A percentile compares a stretch with the other conserved stretches of the same genome.
Conservation (phyloP, 1,140 invertebrate species). For the Thalassaphorura encarpata region DNA sequence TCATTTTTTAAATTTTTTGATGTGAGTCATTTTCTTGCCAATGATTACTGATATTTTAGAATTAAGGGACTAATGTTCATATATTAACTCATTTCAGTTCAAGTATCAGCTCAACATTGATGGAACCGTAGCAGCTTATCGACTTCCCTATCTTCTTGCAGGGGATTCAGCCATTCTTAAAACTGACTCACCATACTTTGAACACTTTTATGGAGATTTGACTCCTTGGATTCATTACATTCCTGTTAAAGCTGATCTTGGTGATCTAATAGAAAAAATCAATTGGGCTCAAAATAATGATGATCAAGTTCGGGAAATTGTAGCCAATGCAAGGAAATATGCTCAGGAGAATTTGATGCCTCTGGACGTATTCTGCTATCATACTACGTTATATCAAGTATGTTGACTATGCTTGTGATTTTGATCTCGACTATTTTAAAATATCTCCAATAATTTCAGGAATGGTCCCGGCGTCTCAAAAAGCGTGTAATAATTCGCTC, state of each 20-base stretch:
- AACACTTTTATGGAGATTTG: conserved; percentile 80
- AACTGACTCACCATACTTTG: conserved; percentile 85
- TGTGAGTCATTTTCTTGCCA: conserved; percentile 47
- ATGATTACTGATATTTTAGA: neutral
- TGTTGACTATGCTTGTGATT: conserved; percentile 31
- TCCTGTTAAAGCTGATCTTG: conserved; percentile 66
- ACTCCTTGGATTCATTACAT: conserved; percentile 70
- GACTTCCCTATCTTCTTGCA: conserved; percentile 80
- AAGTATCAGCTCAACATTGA: conserved; percentile 94
- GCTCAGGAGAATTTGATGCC: conserved; percentile 69
- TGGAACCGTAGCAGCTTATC: conserved; percentile 91
- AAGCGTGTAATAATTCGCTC: conserved; percentile 49
- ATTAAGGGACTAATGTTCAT: neutral
- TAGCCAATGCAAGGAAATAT: conserved; percentile 59
- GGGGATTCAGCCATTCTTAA: conserved; percentile 82
- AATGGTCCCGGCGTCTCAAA: conserved; percentile 61
- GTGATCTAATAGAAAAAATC: conserved; percentile 67
- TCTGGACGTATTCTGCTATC: conserved; percentile 80
- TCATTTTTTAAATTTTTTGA: conserved; percentile 94
- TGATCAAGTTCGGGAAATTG: conserved; percentile 56
- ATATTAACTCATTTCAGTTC: conserved; percentile 51
- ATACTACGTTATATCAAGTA: conserved; percentile 65
- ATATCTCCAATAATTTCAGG: conserved; percentile 39
- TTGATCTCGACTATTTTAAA: conserved; percentile 13
- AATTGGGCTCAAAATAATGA: conserved; percentile 72